Evolutionary conservation across 2,797 vertebrate species (phyloP).

Genomic region (Phylloscopus collybita): DNA sequence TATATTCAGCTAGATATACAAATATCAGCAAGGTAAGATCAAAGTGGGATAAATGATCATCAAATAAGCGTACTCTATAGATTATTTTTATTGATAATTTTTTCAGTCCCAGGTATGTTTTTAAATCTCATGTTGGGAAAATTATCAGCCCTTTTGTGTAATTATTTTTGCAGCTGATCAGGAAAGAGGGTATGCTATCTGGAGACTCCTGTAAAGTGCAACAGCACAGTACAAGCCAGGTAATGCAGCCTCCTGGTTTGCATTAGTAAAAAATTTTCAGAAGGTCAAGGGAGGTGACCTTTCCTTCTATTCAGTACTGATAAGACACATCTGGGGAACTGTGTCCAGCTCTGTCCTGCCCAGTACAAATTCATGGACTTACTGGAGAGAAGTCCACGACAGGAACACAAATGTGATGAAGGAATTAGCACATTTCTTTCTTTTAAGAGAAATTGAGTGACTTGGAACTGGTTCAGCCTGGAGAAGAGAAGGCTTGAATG

Average conservation of each 20-base stretch:
- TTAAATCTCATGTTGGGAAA: background rate
- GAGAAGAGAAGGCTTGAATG: background rate
- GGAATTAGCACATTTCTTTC: background rate
- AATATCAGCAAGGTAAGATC: background rate
- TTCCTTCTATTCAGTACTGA: background rate
- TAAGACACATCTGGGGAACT: background rate
- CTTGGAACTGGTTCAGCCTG: background rate
- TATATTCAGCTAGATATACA: background rate
- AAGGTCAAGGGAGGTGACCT: background rate
- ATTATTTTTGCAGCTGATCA: background rate
- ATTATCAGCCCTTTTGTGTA: background rate
- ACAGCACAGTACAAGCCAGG: background rate
- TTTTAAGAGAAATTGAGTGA: background rate
- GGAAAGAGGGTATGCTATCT: background rate
- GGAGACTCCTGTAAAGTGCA: background rate
- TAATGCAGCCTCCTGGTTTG: background rate
- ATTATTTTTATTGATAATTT: background rate
- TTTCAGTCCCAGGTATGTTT: background rate
- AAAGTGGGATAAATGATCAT: background rate
- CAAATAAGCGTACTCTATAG: background rate
- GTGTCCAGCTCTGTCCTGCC: background rate
- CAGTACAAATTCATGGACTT: background rate
- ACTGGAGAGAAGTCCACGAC: background rate
- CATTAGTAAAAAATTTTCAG: background rate
- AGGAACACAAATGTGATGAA: background rate